A percentile compares a stretch with the other conserved stretches of the same genome.
Evolutionary conservation across 2,888 invertebrate genomes (phyloP).

Genomic region (Melanchra persicariae): DNA sequence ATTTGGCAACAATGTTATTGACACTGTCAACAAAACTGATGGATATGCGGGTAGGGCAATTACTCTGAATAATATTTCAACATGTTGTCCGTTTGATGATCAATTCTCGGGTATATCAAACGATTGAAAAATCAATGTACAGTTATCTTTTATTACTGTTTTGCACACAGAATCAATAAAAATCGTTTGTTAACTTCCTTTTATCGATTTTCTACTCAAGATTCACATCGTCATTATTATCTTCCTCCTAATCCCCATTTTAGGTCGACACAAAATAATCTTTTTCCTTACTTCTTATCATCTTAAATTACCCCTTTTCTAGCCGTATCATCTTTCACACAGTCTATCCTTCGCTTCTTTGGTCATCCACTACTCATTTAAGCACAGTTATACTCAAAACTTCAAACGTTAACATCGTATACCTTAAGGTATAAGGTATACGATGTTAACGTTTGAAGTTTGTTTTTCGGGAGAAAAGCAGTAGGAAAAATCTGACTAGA

Average conservation of each 20-base stretch:
- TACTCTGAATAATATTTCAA: background rate
- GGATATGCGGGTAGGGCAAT: background rate
- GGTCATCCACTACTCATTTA: background rate
- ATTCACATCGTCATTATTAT: no score
- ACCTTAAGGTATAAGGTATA: background rate
- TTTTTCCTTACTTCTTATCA: background rate
- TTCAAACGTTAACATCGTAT: background rate
- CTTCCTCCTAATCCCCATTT: no score
- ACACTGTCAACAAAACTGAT: slow-evolving; percentile 1
- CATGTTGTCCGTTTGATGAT: background rate
- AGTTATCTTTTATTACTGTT: background rate
- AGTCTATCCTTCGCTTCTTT: background rate
- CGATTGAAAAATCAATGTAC: background rate
- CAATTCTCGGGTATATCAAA: background rate
- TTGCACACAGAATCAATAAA: background rate
- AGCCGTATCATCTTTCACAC: background rate
- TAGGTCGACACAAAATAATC: background rate
- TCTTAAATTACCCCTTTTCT: background rate
- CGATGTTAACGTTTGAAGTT: background rate
- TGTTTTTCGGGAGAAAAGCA: background rate
- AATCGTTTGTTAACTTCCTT: background rate
- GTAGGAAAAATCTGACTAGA: no score
- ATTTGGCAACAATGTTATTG: slow-evolving; percentile 15
- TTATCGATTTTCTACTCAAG: background rate
- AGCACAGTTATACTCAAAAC: background rate